These are phyloP conservation scores for Colistium nudipinnis DNA, from an alignment of 2,113 vertebrate species.

Conservation along the genomic window DNA sequence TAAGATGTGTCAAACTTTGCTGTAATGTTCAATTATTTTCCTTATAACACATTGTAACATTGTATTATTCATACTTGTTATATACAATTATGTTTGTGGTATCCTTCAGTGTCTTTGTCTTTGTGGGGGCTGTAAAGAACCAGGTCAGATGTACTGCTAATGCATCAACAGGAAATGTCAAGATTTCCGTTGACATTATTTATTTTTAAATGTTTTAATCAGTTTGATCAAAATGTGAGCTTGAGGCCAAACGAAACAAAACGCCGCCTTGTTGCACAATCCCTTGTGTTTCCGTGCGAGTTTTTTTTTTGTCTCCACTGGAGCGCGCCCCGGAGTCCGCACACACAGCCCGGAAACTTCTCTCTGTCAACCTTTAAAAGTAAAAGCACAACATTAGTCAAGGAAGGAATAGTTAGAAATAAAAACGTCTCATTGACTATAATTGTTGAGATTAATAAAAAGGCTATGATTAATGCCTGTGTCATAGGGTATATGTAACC, in stretches of 20 bases:
- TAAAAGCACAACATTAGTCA: slow-evolving; percentile 26
- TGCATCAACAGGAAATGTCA: slow-evolving; percentile 37
- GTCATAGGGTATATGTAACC: too few relatives aligned
- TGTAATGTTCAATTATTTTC: not conserved
- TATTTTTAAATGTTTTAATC: slow-evolving; percentile 18
- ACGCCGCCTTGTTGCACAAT: slow-evolving; percentile 43
- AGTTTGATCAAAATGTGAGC: slow-evolving; percentile 8
- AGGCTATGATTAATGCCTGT: too few relatives aligned
- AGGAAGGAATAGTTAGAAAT: not conserved
- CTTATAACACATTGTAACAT: not conserved
- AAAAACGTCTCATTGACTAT: not conserved
- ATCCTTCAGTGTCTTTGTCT: not conserved
- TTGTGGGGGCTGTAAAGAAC: not conserved
- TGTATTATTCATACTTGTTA: too few relatives aligned
- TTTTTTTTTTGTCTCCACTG: slow-evolving; percentile 17
- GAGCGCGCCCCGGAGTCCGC: not conserved
- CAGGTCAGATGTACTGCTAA: too few relatives aligned
- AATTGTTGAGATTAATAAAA: not conserved
- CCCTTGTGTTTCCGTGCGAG: not conserved
- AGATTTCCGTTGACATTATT: slow-evolving; percentile 43
- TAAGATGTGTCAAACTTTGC: too few relatives aligned
- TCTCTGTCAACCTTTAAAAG: slow-evolving; percentile 7
- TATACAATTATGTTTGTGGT: too few relatives aligned
- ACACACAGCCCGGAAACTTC: slow-evolving; percentile 9
- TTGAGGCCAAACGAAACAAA: slow-evolving; percentile 41